phyloP scores from a whole-genome alignment of 2,888 invertebrate species.

The Xylota sylvarum region DNA sequence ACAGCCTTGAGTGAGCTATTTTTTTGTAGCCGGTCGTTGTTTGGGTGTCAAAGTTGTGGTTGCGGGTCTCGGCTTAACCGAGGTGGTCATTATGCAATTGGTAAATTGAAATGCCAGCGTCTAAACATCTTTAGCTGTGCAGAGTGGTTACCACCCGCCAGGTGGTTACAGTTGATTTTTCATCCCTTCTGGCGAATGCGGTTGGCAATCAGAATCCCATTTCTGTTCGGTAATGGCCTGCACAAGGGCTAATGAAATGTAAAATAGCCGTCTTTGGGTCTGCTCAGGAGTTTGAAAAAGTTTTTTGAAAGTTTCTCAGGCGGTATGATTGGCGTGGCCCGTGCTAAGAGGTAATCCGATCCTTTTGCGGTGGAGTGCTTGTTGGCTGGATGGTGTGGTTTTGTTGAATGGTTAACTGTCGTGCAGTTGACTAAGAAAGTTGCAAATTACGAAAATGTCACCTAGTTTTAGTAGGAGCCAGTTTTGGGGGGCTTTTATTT shows the following conservation, averaged over 20 bases:
- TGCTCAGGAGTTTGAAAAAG: constrained; percentile 17
- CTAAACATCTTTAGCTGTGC: constrained; percentile 24
- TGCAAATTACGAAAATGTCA: constrained; percentile 59
- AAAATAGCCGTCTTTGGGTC: constrained; percentile 56
- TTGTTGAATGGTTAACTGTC: constrained; percentile 46
- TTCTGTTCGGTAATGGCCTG: constrained; percentile 34
- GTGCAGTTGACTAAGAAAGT: constrained; percentile 50
- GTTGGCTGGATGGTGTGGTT: constrained; percentile 35
- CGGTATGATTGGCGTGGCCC: constrained; percentile 31
- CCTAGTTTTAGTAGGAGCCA: constrained; percentile 20
- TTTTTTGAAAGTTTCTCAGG: constrained; percentile 3
- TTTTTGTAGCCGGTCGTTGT: constrained; percentile 32
- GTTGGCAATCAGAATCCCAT: constrained; percentile 46
- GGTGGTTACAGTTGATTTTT: constrained; percentile 30
- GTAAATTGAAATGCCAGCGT: constrained; percentile 66
- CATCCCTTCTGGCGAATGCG: constrained; percentile 28
- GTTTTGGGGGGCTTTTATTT: background rate
- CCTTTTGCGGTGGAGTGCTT: constrained; percentile 31
- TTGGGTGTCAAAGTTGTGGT: constrained; percentile 38
- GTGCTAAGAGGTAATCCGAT: constrained; percentile 57
- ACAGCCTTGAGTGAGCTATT: constrained; percentile 75
- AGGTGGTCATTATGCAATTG: constrained; percentile 64
- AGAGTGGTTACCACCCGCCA: constrained; percentile 25
- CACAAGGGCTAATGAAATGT: constrained; percentile 48
- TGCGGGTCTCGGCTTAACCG: constrained; percentile 2